A percentile compares a stretch with the other conserved stretches of the same genome.
Conservation (phyloP, 2,888 invertebrate species). For the Limnephilus rhombicus region DNA sequence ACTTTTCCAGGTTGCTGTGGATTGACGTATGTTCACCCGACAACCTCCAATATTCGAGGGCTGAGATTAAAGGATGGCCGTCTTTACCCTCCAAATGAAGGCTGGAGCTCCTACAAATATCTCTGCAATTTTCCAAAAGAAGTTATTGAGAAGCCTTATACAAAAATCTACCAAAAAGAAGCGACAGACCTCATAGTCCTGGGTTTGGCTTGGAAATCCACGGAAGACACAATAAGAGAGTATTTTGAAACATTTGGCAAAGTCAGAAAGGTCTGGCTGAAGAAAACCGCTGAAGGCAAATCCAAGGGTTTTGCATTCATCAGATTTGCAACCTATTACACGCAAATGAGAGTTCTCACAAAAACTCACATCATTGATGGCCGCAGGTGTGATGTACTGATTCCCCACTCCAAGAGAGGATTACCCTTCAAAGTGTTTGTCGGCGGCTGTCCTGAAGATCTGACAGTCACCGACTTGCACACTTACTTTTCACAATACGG, state of each 20-base stretch:
- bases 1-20: neutral
- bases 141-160: neutral
- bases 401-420: neutral
- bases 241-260: neutral
- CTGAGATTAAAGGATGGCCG: neutral
- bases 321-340: neutral
- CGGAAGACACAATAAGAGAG: neutral
- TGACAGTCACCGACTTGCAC: neutral
- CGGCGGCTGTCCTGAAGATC: neutral
- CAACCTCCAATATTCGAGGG: neutral
- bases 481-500: neutral
- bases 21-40: neutral
- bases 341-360: neutral
- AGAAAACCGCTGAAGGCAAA: neutral
- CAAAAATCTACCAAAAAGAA: constrained; percentile 22
- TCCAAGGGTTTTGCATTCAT: neutral
- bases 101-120: constrained; percentile 1
- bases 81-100: neutral
- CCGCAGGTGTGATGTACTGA: neutral
- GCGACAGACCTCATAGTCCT: neutral
- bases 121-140: constrained; percentile 6
- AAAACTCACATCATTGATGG: neutral
- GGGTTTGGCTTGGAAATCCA: constrained; percentile 1
- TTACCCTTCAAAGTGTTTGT: neutral
- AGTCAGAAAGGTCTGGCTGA: neutral